Conservation (phyloP, 2,888 invertebrate species). For the Tipula lateralis region DNA sequence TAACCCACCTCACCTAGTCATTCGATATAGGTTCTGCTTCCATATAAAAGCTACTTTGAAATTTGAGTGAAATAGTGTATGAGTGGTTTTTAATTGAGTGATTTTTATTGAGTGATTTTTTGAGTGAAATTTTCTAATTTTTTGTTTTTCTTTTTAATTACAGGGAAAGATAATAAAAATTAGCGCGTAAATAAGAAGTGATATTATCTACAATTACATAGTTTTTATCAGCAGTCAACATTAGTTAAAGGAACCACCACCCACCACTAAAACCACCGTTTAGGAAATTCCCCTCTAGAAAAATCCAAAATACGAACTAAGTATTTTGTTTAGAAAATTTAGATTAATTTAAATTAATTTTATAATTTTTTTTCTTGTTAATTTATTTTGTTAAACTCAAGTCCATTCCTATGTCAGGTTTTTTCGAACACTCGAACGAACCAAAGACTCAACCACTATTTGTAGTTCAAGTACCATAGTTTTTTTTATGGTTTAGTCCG, state of each 20-base stretch:
- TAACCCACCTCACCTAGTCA: too few relatives aligned
- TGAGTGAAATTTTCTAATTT: background rate
- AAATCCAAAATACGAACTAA: background rate
- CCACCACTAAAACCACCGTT: background rate
- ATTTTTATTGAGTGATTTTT: background rate
- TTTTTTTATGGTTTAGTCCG: background rate
- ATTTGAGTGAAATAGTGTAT: background rate
- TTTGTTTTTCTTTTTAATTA: background rate
- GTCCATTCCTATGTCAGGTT: background rate
- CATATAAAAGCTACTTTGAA: too few relatives aligned
- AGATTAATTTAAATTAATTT: background rate
- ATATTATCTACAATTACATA: constrained; percentile 4
- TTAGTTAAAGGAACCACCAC: background rate
- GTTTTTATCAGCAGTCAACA: background rate
- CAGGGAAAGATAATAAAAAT: constrained; percentile 25
- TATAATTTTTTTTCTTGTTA: background rate
- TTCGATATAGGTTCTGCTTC: too few relatives aligned
- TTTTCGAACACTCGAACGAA: background rate
- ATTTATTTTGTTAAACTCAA: background rate
- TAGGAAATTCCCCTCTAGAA: background rate
- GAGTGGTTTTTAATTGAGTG: background rate
- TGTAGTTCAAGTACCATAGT: background rate
- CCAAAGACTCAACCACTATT: background rate
- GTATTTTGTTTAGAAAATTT: background rate
- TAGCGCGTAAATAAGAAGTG: background rate